Evolutionary conservation across 2,888 invertebrate genomes (phyloP), one percentile per base, ranked within the genome.

Genomic region (Dinocampus coccinellae): DNA sequence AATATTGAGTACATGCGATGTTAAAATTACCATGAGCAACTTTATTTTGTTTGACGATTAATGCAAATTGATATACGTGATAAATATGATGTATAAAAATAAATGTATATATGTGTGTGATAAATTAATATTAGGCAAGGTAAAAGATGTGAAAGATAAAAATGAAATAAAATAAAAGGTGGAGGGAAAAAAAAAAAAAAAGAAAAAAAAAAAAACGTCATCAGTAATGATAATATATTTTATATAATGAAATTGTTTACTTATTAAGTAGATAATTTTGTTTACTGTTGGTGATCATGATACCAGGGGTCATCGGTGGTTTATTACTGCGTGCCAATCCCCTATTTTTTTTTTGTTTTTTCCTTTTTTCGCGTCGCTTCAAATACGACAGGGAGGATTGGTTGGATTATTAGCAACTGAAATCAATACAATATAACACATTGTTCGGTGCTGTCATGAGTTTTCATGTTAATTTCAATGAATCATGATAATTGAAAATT

Each of bases 401-500:
- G n/a, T n/a, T n/a, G 16, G 3, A 16, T 47, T 47, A 16, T 47
- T 47, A 47, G 47, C 16, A 47, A 7, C 20, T 20, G 47, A 4
- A 47, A 47, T 16, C 47, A 16, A 7, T 39, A 6, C 6, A 1
- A 16, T 47, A 47, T 47, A 20, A 16, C 9, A 47, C 7, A 22
- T 22, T 20, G 34, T 60, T n/a, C n/a, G 6, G 60, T 22, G 16
- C 16, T 53, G 20, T 13, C 33, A 53, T 29, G 3, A 53, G 7
- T 13, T 4, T 7, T 34, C 16, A 52, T n/a, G n/a, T n/a, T 64
- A 69, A 78, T 77, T 78, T 76, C 78, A 79, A 79, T 76, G 74
- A 77, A 76, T 76, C 72, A 70, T 76, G 75, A 76, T 80, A 80
- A 80, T 80, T 80, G 79, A 75, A 79, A n/a, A 79, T 79, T 77